These are phyloP conservation scores for Eptesicus fuscus DNA, from an alignment of 2,113 vertebrate species.

Conservation along the genomic window DNA sequence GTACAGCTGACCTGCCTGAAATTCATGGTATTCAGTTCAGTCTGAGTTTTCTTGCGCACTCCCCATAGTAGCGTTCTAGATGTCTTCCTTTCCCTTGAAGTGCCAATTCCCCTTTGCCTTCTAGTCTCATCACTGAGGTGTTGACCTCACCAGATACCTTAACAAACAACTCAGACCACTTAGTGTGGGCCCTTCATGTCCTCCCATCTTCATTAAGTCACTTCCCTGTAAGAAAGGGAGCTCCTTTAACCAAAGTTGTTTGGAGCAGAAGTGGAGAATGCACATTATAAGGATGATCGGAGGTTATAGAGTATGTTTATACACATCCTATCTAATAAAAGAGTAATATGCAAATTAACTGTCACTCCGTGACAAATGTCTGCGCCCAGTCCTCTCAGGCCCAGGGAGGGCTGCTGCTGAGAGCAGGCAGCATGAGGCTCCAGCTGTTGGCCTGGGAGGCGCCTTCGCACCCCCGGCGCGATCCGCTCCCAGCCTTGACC, in stretches of 20 bases:
- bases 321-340: not conserved
- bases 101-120: not conserved
- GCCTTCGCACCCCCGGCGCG: too few species aligned
- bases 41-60: not conserved
- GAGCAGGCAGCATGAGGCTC: too few species aligned
- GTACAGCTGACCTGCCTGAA: not conserved
- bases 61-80: accelerated
- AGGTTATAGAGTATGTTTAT: not conserved
- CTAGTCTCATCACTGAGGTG: not conserved
- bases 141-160: not conserved
- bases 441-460: too few species aligned
- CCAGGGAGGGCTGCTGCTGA: too few species aligned
- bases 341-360: too few species aligned
- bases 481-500: too few species aligned
- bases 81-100: not conserved
- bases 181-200: not conserved
- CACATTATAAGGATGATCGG: not conserved
- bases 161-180: not conserved
- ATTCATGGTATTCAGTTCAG: not conserved
- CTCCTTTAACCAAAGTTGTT: not conserved
- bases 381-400: too few species aligned
- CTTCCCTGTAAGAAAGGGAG: not conserved
- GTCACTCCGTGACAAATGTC: too few species aligned
- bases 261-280: not conserved
- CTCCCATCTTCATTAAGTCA: not conserved